Evolutionary conservation across 2,888 invertebrate species (phyloP).

Genomic region (Tyria jacobaeae): DNA sequence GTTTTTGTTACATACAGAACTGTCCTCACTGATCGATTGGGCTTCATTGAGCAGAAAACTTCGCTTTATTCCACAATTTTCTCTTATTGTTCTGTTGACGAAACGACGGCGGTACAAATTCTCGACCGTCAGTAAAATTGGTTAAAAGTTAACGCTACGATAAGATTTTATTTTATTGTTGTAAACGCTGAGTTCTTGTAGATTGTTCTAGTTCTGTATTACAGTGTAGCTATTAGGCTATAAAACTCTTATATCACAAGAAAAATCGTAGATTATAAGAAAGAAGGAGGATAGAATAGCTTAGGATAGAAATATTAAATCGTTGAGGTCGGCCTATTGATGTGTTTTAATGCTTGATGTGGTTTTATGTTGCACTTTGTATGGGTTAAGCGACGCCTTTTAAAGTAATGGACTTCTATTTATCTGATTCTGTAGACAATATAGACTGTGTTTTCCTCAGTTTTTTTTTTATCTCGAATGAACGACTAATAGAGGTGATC

Average conservation of each 20-base stretch:
- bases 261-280: background rate
- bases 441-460: too few relatives aligned
- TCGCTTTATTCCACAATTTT: constrained; percentile 12
- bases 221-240: too few relatives aligned
- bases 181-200: background rate
- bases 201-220: background rate
- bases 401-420: too few relatives aligned
- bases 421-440: too few relatives aligned
- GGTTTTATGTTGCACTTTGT: too few relatives aligned
- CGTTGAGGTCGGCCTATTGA: too few relatives aligned
- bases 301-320: too few relatives aligned
- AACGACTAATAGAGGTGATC: too few relatives aligned
- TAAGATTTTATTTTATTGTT: constrained; percentile 6
- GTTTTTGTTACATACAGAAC: constrained; percentile 14
- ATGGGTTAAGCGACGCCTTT: too few relatives aligned
- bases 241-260: background rate
- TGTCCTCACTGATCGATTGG: constrained; percentile 15
- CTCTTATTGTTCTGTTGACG: constrained; percentile 6
- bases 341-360: too few relatives aligned
- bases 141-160: background rate
- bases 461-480: too few relatives aligned
- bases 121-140: constrained; percentile 5
- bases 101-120: constrained; percentile 2
- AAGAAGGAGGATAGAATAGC: background rate
- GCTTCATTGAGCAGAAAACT: constrained; percentile 18